phyloP scores from a whole-genome alignment of 2,888 invertebrate species.

The Adelphocoris suturalis region DNA sequence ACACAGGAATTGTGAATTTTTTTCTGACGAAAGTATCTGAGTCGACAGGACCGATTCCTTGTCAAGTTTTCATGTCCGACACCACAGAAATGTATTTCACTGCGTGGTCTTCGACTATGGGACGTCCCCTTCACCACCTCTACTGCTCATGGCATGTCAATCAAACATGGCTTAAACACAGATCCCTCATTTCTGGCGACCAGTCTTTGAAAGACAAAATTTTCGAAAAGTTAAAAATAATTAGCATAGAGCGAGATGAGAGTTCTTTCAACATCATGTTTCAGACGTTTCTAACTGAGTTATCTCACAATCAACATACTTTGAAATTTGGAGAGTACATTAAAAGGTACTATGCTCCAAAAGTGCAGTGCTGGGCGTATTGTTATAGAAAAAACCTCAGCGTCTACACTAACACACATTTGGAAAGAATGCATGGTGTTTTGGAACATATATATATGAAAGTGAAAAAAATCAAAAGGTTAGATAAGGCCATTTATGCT shows the following conservation, averaged over 20 bases:
- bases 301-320: not conserved
- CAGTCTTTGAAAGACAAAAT: not conserved
- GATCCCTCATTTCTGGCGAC: not conserved
- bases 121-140: not conserved
- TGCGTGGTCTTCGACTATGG: not conserved
- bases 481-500: constrained; percentile 12
- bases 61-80: not conserved
- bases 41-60: not conserved
- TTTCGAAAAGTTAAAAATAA: not conserved
- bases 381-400: constrained; percentile 59
- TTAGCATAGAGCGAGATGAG: not conserved
- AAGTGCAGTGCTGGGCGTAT: not conserved
- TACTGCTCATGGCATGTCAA: not conserved
- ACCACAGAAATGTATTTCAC: not conserved
- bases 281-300: not conserved
- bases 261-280: not conserved
- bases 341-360: not conserved
- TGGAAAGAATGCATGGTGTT: too few relatives aligned
- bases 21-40: not conserved
- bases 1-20: not conserved
- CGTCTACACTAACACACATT: constrained; percentile 70
- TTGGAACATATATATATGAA: constrained; percentile 59
- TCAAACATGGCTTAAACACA: not conserved
- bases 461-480: constrained; percentile 56
- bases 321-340: not conserved